Evolutionary conservation across 2,888 invertebrate genomes (phyloP), one percentile per base, ranked within the genome.

Genomic region (Ischnus inquisitorius): DNA sequence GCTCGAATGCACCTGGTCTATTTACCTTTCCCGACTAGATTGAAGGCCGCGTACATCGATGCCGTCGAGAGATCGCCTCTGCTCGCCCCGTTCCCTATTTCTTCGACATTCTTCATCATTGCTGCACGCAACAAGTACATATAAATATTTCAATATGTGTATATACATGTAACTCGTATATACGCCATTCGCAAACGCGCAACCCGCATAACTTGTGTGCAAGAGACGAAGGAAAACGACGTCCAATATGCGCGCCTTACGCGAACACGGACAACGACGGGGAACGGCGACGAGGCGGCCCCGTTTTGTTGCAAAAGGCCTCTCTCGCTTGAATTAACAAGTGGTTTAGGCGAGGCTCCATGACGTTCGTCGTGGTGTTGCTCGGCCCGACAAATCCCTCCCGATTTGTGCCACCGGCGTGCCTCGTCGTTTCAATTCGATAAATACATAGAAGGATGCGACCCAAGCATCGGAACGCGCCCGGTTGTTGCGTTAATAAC

Each of bases 271-370:
- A 19, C 54, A 71, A 71, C 22, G 34, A 51, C 68, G 69, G 69
- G 34, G 68, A 54, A 68, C 62, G 67, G 69, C 65, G 22, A 77
- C 72, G 57, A 72, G 43, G 41, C 60, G 68, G 68, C 43, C 68
- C 43, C 72, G 78, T 68, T 51, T 67, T 1, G 60, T 68, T 78
- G 78, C 82, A 78, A 78, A 74, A 78, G 74, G 74, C 74, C 41
- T 78, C 77, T 68, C 67, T 82, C 68, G 78, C 67, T 78, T 74
- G 78, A 78, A 82, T 82, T 82, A 82, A 82, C 82, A 78, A 82
- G 78, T 78, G 67, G 82, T 78, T 82, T 78, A 78, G 82, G 74
- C 82, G 78, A 77, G 72, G 77, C 67, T 74, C 60, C 64, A 16
- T 62, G 67, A 65, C 62, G 71, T 71, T 43, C 19, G 2, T 25